Base-by-base conservation (phyloP, 2,888 invertebrate species). In the Drosophila peninsularis region DNA sequence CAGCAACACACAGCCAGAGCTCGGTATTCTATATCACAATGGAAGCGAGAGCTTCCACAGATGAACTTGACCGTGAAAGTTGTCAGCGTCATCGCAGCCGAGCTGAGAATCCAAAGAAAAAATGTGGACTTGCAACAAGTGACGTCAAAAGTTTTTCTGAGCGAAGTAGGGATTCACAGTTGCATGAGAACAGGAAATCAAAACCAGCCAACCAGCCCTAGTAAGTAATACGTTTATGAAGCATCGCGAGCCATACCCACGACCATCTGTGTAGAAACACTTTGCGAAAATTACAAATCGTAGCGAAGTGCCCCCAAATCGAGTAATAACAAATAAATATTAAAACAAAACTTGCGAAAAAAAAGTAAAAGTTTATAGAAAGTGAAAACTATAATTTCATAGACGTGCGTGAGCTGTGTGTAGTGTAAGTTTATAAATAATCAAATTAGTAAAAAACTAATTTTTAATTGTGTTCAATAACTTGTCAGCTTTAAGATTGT, bases 11-110 rank as follows among this genome's bases (percentile, higher is more conserved):
- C 57, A 64, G 57, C 36, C 53, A 42, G 61, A 65, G 57, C 71
- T 71, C 52, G 78, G 71, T 78, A 78, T 78, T 78, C 78, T 78
- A 78, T 77, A 77, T 55, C 56, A 73, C 84, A 86, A 80, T 81
- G 77, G 57, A 61, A 52, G 57, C 63, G 50, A 49, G 73, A 71
- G 67, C 55, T 56, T 54, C 73, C 47, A 50, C 53, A 78, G 78
- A 84, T 90, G 90, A 90, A 90, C 90, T 90, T 90, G 90, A 90
- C 90, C 90, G 88, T 90, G 90, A 90, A 90, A 90, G 82, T 76
- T 64, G 74, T 67, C 75, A 75, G 57, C 71, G 71, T 61, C 58
- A 58, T 56, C 45, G 50, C 42, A 64, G 42, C 52, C 39, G 54
- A 55, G 41, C 65, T 27, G 53, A 53, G 21, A 56, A 27, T 52